Evolutionary conservation across 2,888 invertebrate species (phyloP).

Genomic region (Rotaria magnacalcarata): DNA sequence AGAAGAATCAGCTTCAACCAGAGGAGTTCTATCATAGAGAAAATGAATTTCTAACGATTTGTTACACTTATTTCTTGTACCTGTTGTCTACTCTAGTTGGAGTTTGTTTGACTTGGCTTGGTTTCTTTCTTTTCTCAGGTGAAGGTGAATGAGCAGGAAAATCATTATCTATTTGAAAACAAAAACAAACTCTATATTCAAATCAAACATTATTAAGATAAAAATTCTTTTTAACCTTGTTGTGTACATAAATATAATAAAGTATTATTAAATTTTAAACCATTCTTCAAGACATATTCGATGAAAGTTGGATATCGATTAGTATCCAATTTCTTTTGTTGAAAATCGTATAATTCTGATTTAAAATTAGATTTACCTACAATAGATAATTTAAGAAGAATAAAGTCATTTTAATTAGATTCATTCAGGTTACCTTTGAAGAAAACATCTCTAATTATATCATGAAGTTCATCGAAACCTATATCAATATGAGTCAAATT

Average conservation of each 20-base stretch:
- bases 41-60: background rate
- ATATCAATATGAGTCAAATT: background rate
- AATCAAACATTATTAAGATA: background rate
- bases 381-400: background rate
- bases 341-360: background rate
- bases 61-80: background rate
- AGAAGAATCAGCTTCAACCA: background rate
- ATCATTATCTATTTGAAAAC: background rate
- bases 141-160: too few relatives aligned
- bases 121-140: too few relatives aligned
- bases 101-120: background rate
- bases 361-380: background rate
- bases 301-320: background rate
- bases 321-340: background rate
- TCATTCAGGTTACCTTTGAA: background rate
- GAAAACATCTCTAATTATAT: background rate
- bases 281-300: background rate
- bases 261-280: background rate
- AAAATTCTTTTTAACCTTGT: background rate
- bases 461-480: background rate
- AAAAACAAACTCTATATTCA: background rate
- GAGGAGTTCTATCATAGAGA: background rate
- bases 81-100: background rate
- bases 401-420: background rate
- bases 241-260: background rate